Evolutionary conservation across 2,888 invertebrate species (phyloP).

Genomic region (Ormyrus nitidulus): DNA sequence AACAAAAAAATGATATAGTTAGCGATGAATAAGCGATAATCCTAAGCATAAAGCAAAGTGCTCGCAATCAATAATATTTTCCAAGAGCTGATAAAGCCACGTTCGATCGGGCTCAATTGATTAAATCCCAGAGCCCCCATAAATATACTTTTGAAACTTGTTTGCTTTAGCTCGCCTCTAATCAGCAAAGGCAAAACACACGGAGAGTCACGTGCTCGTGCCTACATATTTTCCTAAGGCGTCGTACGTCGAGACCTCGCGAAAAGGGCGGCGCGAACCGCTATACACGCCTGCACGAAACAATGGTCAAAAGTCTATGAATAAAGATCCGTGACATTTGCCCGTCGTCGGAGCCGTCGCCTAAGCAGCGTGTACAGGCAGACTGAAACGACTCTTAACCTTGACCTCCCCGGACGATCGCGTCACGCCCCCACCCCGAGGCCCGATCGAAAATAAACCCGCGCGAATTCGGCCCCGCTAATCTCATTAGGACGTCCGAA

Average conservation of each 20-base stretch:
- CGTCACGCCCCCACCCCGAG: background rate
- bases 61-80: too few species aligned
- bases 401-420: constrained; percentile 20
- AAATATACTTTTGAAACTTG: constrained; percentile 1
- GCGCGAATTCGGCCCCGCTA: background rate
- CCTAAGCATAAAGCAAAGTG: too few species aligned
- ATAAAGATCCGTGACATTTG: constrained; percentile 18
- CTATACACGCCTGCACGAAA: background rate
- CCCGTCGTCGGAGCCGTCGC: background rate
- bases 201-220: background rate
- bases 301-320: constrained; percentile 32
- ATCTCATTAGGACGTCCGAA: background rate
- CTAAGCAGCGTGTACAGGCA: too few species aligned
- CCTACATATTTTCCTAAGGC: constrained; percentile 1
- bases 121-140: background rate
- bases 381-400: constrained; percentile 24
- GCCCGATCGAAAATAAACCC: constrained; percentile 18
- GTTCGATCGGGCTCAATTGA: too few species aligned
- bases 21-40: too few species aligned
- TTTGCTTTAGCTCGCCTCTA: background rate
- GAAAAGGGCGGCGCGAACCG: too few species aligned
- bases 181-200: constrained; percentile 1
- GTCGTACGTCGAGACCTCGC: too few species aligned
- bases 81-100: too few species aligned
- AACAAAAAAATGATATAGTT: background rate